phyloP scores from a whole-genome alignment of 2,113 vertebrate genomes.

The Seriola aureovittata region DNA sequence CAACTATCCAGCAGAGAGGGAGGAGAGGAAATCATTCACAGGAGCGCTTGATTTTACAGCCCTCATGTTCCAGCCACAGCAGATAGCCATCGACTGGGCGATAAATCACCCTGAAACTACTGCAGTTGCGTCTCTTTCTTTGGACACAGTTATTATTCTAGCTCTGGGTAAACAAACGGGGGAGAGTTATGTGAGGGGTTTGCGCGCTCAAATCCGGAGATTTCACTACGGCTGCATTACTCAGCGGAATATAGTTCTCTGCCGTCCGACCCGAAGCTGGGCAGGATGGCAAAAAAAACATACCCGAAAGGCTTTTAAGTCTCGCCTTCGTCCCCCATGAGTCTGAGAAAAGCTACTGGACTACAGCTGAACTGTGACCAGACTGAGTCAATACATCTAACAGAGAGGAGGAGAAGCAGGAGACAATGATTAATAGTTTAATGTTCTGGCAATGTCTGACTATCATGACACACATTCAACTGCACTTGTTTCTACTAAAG shows the following conservation, averaged over 20 bases:
- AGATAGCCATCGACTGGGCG: constrained; percentile 65
- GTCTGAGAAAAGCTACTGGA: constrained; percentile 74
- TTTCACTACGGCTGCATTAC: constrained; percentile 61
- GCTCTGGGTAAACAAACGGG: constrained; percentile 74
- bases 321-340: constrained; percentile 54
- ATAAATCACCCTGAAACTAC: constrained; percentile 72
- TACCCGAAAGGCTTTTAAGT: constrained; percentile 69
- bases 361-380: constrained; percentile 71
- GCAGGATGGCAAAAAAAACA: constrained; percentile 83
- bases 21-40: constrained; percentile 72
- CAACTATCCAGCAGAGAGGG: constrained; percentile 39
- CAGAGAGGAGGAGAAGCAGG: constrained; percentile 21
- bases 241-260: constrained; percentile 69
- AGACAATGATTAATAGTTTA: constrained; percentile 20
- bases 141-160: constrained; percentile 70
- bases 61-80: constrained; percentile 59
- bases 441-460: constrained; percentile 9
- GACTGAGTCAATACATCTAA: constrained; percentile 57
- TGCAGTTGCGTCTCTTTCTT: constrained; percentile 60
- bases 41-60: constrained; percentile 74
- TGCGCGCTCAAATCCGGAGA: constrained; percentile 50
- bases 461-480: constrained; percentile 24
- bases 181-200: constrained; percentile 75
- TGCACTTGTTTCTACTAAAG: background rate
- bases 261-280: constrained; percentile 52